phyloP scores from a whole-genome alignment of 1,140 invertebrate species.

The Habropoda laboriosa region DNA sequence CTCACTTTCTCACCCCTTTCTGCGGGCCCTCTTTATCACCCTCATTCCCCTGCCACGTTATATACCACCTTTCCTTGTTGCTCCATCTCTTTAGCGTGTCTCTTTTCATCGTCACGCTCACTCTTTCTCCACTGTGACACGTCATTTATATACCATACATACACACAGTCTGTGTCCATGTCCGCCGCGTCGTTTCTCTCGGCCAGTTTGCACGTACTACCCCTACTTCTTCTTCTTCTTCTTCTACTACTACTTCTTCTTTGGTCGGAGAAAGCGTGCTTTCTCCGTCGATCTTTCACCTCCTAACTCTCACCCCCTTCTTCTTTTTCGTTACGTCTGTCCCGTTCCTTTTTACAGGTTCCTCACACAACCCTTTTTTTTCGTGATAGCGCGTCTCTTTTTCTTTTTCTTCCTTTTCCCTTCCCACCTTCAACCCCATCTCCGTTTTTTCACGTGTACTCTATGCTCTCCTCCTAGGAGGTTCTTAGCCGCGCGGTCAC shows the following conservation, averaged over 20 bases:
- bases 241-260: not conserved
- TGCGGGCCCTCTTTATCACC: not conserved
- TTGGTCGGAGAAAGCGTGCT: not conserved
- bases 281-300: not conserved
- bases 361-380: not conserved
- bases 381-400: not conserved
- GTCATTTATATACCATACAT: slow-evolving; percentile 43
- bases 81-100: not conserved
- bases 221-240: not conserved
- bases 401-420: not conserved
- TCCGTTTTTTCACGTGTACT: not conserved
- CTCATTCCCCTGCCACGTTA: not conserved
- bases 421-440: not conserved
- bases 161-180: not conserved
- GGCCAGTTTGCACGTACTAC: not conserved
- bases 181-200: too few species aligned
- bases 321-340: not conserved
- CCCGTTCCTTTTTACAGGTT: not conserved
- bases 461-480: not conserved
- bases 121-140: not conserved
- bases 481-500: not conserved
- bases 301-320: not conserved
- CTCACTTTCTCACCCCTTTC: not conserved
- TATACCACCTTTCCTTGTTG: not conserved
- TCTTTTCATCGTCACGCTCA: slow-evolving; percentile 4